Conservation (phyloP, 2,888 invertebrate genomes). For the Hymenopus coronatus region DNA sequence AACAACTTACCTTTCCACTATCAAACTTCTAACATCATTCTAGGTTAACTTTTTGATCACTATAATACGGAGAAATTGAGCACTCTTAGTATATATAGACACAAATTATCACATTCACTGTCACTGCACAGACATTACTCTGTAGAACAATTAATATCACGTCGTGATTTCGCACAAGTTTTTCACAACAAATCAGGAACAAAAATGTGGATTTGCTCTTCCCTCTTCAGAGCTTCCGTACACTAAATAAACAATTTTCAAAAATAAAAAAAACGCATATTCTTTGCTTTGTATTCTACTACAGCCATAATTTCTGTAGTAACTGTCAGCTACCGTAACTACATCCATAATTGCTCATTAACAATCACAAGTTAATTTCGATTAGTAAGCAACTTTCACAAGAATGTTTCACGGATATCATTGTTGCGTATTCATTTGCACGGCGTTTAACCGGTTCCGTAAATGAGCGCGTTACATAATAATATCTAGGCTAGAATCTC, state of each 20-base stretch:
- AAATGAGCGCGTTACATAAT: not conserved
- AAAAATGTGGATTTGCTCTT: not conserved
- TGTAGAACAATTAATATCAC: too few relatives aligned
- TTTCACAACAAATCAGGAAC: slow-evolving; percentile 4
- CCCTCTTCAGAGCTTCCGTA: not conserved
- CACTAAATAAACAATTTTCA: not conserved
- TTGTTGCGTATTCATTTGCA: not conserved
- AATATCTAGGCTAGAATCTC: too few relatives aligned
- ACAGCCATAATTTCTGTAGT: not conserved
- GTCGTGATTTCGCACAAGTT: not conserved
- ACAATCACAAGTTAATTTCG: not conserved
- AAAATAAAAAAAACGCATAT: not conserved
- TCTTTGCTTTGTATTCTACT: not conserved
- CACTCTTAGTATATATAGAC: not conserved
- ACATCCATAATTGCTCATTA: not conserved
- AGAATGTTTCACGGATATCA: not conserved
- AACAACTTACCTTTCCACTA: slow-evolving; percentile 11
- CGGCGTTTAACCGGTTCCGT: too few relatives aligned
- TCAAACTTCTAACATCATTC: slow-evolving; percentile 9
- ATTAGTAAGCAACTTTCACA: not conserved
- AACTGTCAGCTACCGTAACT: not conserved
- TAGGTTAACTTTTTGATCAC: not conserved
- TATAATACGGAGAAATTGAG: not conserved
- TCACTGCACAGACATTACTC: not conserved
- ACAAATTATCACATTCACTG: not conserved